Base-by-base conservation (phyloP, 2,797 vertebrate species). In the Sternarchorhynchus goeldii region DNA sequence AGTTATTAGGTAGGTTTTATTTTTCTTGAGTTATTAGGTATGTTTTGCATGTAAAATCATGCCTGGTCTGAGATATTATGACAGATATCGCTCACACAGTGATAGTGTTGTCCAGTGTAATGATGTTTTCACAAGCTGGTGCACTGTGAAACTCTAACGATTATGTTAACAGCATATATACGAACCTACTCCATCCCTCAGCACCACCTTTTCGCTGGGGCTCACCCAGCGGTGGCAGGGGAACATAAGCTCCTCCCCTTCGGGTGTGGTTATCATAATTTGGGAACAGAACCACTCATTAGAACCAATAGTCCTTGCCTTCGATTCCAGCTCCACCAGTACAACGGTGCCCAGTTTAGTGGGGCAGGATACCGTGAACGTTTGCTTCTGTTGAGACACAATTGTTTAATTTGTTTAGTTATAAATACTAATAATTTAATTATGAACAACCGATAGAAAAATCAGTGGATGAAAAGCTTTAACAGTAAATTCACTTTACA, bases 231-330 rank as follows among this genome's bases (percentile, higher is more conserved):
- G 21, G 62, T 79, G 69, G 29, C 69, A 69, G 10, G 73, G 81
- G 41, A 78, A 83, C 6, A 39, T 29, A 2, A 34, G 31, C 1
- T 6, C 41, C 25, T 66, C 55, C 2, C 32, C 69, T 16, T 80
- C 58, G 36, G 73, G 75, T 2, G 75, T 83, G 1, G 53, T 75
- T 58, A 82, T 71, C 6, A 60, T 55, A 1, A 78, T 53, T 62
- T 75, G 70, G 59, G 59, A 58, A 66, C 81, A 82, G 76, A 78
- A 82, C 76, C 81, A 82, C 45, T 78, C 60, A 39, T 78, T 53
- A 14, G 7, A 45, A 45, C 70, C 39, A 32, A 69, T 34, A 10
- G 69, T 63, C n/a, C 10, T 10, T 6, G 41, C 59, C 21, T 82
- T 45, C 16, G 66, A 18, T 25, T 77, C 69, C 21, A 82, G 6